Conservation (phyloP, 2,888 invertebrate species). For the Eupeodes latifasciatus region DNA sequence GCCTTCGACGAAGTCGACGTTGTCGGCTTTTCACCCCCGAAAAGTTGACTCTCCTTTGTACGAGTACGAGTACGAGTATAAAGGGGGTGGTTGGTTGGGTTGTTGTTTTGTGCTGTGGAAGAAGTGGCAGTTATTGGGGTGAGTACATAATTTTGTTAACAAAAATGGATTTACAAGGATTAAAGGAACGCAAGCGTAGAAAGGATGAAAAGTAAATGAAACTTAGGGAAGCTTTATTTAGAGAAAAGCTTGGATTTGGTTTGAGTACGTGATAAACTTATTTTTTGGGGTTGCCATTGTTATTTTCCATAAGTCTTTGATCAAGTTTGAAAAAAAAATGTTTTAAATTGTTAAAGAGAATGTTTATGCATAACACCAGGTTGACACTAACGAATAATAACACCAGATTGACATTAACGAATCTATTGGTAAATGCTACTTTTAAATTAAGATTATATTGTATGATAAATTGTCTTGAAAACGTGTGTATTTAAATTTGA, state of each 20-base stretch:
- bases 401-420: no score
- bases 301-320: neutral
- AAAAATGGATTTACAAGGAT: slow-evolving; percentile 11
- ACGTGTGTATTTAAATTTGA: no score
- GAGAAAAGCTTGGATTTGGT: slow-evolving; percentile 17
- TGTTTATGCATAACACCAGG: no score
- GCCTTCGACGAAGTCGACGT: neutral
- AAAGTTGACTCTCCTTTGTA: slow-evolving; percentile 37
- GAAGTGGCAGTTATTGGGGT: neutral
- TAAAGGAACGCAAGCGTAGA: slow-evolving; percentile 11
- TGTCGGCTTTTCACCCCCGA: slow-evolving; percentile 64
- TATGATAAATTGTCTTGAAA: no score
- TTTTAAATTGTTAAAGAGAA: no score
- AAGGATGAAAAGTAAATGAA: neutral
- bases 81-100: slow-evolving; percentile 32
- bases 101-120: slow-evolving; percentile 40
- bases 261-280: slow-evolving; percentile 19
- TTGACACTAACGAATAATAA: no score
- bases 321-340: no score
- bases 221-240: slow-evolving; percentile 7
- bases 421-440: no score
- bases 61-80: neutral
- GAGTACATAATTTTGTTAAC: slow-evolving; percentile 10
- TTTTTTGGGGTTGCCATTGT: slow-evolving; percentile 22
- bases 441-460: no score